Conservation (phyloP, 2,113 vertebrate genomes). For the Apaloderma vittatum region DNA sequence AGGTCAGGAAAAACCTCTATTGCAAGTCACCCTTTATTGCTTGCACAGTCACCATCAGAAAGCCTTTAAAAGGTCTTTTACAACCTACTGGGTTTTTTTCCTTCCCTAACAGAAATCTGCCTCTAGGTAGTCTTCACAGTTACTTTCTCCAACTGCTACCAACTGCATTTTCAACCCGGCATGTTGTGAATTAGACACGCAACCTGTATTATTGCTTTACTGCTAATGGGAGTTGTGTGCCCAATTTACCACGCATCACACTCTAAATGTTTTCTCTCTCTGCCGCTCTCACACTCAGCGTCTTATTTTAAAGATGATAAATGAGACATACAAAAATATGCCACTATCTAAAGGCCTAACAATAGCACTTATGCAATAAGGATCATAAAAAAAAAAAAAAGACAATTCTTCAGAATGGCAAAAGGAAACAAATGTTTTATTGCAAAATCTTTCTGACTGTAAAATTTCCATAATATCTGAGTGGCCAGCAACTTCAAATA, state of each 20-base stretch:
- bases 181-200: neutral
- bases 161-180: neutral
- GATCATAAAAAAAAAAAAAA: neutral
- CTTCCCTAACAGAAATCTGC: neutral
- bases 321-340: neutral
- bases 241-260: neutral
- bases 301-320: neutral
- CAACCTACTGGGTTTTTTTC: neutral
- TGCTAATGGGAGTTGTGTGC: neutral
- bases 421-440: constrained; percentile 9
- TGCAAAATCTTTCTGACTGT: neutral
- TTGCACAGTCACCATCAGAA: constrained; percentile 12
- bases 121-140: neutral
- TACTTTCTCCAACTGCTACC: neutral
- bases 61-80: neutral
- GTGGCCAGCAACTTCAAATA: neutral
- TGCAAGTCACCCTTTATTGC: neutral
- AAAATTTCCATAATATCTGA: neutral
- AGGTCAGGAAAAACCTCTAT: neutral
- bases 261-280: neutral
- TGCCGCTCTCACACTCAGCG: neutral
- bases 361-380: neutral
- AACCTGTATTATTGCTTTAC: neutral
- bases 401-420: neutral
- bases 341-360: neutral